phyloP scores from a whole-genome alignment of 2,797 vertebrate species.

The Muscicapa comitata region DNA sequence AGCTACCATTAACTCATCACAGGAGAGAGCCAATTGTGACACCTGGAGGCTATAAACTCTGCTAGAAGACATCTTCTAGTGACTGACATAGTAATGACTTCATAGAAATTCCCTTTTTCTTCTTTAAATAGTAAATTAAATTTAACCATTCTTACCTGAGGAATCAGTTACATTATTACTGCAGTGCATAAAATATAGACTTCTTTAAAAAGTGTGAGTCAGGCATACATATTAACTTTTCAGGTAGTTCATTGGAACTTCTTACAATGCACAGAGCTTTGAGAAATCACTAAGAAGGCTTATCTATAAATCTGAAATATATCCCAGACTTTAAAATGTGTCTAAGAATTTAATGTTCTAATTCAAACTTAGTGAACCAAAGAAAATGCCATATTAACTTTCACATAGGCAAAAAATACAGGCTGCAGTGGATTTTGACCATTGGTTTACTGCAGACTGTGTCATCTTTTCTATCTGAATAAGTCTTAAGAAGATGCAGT shows the following conservation, averaged over 20 bases:
- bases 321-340: background rate
- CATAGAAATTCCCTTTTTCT: background rate
- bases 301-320: background rate
- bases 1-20: background rate
- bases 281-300: background rate
- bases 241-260: background rate
- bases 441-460: background rate
- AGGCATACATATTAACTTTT: background rate
- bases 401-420: background rate
- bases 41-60: background rate
- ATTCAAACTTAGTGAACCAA: slow-evolving; percentile 6
- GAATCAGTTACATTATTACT: background rate
- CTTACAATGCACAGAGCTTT: background rate
- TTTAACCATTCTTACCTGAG: background rate
- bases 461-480: background rate
- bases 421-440: background rate
- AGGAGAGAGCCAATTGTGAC: background rate
- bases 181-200: background rate
- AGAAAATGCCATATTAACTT: background rate
- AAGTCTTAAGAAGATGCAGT: background rate
- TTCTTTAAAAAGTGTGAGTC: background rate
- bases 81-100: background rate
- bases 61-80: background rate
- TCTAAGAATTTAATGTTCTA: background rate
- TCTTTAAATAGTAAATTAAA: background rate